Evolutionary conservation across 2,888 invertebrate species (phyloP).

Genomic region (Melangyna quadrimaculata): DNA sequence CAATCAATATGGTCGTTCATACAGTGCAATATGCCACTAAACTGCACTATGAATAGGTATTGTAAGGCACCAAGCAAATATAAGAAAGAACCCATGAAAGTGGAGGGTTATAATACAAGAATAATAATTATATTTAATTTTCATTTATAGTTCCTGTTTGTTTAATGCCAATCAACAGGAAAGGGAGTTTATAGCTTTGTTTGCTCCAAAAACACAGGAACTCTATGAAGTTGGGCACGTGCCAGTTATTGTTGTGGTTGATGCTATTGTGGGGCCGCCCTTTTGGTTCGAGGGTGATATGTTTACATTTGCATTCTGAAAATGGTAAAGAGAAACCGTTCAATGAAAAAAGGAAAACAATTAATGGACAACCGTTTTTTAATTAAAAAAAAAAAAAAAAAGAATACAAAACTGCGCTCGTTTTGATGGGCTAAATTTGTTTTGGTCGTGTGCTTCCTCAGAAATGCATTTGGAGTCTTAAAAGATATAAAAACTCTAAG

Average conservation of each 20-base stretch:
- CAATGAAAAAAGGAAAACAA: constrained; percentile 21
- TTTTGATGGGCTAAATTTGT: constrained; percentile 28
- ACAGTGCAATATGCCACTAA: neutral
- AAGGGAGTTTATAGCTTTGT: constrained; percentile 64
- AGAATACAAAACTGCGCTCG: neutral
- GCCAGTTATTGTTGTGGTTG: constrained; percentile 29
- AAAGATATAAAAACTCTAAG: neutral
- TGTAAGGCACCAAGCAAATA: neutral
- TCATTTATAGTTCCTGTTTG: constrained; percentile 64
- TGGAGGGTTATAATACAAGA: constrained; percentile 41
- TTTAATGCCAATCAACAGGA: constrained; percentile 18
- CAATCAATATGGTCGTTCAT: constrained; percentile 41
- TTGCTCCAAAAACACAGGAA: constrained; percentile 66
- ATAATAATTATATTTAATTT: constrained; percentile 62
- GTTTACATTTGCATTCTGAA: constrained; percentile 65
- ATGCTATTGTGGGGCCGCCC: neutral
- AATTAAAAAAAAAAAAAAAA: neutral
- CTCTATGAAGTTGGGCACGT: constrained; percentile 63
- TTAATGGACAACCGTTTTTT: constrained; percentile 34
- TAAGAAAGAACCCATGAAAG: constrained; percentile 6
- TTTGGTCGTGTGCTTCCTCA: constrained; percentile 35
- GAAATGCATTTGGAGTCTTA: constrained; percentile 27
- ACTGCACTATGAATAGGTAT: constrained; percentile 21
- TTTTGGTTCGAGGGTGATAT: constrained; percentile 39
- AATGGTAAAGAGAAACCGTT: constrained; percentile 68